Evolutionary conservation across 2,797 vertebrate species (phyloP), one percentile per base, ranked within the genome.

Genomic region (Diplodus puntazzo): DNA sequence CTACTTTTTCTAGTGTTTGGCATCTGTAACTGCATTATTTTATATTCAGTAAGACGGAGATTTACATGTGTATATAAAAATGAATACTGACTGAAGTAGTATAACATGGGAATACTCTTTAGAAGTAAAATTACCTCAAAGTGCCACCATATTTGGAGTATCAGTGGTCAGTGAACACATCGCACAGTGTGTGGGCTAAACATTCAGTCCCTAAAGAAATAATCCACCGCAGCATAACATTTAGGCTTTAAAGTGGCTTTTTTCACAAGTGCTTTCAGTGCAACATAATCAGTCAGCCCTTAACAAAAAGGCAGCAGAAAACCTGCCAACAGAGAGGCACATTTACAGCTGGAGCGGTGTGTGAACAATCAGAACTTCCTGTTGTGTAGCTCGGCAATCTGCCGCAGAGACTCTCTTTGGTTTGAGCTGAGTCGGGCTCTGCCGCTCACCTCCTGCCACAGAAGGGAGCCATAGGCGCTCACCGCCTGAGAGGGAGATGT

Each of bases 401-500:
- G 92, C 67, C 79, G 89, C 54, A 99, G 94, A 46, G 95, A 89
- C 2, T 95, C 83, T 92, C 90, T 97, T 89, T 98, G 97, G 91
- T 95, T 92, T 4, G 94, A 11, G 0, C 92, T 86, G 1, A 98
- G 90, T 0, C 89, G 87, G 6, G 94, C 92, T 73, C 92, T 94
- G 77, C 92, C 79, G 89, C 95, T 97, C 78, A 97, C 87, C 87
- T 96, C 95, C 81, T 93, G 90, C 98, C 98, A 99, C 66, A 92
- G 91, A 60, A 97, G 82, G 73, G 73, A 73, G 4, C 45, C 34
- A 0, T 46, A 42, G 68, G 83, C 86, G 49, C 54, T 79, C 50
- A 27, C 23, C 75, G 90, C 84, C 95, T 95, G 23, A 53, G 8
- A 59, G n/a, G 3, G 20, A 83, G 1, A 59, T 21, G 62, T 21